Evolutionary conservation across 53 echinoderm and acorn worm genomes (phyloP).

Genomic region (Patiria pectinifera): DNA sequence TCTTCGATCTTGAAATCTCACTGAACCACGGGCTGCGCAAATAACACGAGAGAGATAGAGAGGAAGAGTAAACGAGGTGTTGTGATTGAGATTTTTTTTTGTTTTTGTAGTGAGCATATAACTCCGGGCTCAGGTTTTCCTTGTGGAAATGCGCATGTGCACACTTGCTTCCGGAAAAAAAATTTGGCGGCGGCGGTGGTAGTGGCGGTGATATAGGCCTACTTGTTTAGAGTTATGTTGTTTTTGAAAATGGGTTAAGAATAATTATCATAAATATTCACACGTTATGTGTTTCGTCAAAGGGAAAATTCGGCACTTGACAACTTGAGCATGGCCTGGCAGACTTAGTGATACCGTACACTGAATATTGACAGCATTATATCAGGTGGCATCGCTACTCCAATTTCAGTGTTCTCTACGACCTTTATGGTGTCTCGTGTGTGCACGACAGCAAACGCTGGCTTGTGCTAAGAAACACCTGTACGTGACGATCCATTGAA

Average conservation of each 20-base stretch:
- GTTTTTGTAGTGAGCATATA: neutral
- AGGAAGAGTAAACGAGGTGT: neutral
- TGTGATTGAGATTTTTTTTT: neutral
- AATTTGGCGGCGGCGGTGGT: neutral
- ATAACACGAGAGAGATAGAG: neutral
- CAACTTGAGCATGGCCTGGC: too few relatives aligned
- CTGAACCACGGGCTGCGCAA: conserved; percentile 16
- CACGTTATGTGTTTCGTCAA: too few relatives aligned
- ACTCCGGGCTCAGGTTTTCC: neutral
- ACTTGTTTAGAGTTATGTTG: too few relatives aligned
- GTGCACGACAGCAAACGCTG: neutral
- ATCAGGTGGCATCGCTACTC: neutral
- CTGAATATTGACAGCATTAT: conserved; percentile 5
- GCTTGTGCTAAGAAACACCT: neutral
- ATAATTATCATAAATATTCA: too few relatives aligned
- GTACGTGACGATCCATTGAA: neutral
- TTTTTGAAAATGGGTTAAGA: too few relatives aligned
- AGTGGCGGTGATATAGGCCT: neutral
- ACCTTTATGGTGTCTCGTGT: neutral
- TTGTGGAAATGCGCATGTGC: conserved; percentile 12
- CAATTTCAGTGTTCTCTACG: conserved; percentile 12
- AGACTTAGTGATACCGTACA: neutral
- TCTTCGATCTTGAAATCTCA: conserved; percentile 32
- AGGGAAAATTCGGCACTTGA: too few relatives aligned
- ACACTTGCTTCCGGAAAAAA: neutral